phyloP scores from a whole-genome alignment of 2,797 vertebrate species.

The Botia almorhae region DNA sequence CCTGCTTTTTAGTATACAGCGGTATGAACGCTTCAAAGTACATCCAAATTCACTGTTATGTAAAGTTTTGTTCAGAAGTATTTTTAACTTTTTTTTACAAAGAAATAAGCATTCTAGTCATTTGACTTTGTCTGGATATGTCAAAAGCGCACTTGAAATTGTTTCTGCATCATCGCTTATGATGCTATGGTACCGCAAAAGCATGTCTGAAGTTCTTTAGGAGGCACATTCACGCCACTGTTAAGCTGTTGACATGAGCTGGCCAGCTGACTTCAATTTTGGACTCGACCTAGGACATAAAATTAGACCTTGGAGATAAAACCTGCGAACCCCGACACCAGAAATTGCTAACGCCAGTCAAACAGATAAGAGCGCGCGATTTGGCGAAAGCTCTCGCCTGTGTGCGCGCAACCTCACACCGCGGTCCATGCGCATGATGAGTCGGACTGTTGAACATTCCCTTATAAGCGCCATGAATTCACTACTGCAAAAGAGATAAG shows the following conservation, averaged over 20 bases:
- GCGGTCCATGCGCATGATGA: too few species aligned
- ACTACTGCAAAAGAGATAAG: background rate
- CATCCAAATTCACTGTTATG: too few species aligned
- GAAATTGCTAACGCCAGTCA: background rate
- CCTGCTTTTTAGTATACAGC: too few species aligned
- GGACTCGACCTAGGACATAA: background rate
- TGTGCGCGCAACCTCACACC: background rate
- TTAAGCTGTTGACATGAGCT: background rate
- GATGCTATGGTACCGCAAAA: too few species aligned
- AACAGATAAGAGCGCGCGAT: background rate
- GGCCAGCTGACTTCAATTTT: background rate
- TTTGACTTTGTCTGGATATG: too few species aligned
- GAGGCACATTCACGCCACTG: background rate
- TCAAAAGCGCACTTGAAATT: too few species aligned
- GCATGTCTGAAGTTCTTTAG: too few species aligned
- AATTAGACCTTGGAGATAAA: background rate
- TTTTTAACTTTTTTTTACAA: too few species aligned
- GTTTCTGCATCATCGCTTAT: too few species aligned
- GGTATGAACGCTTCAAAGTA: too few species aligned
- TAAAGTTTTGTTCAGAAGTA: too few species aligned
- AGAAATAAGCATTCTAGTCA: too few species aligned
- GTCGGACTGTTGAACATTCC: background rate
- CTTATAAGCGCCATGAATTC: conserved; percentile 2
- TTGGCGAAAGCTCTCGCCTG: background rate
- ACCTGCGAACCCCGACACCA: background rate